Percentiles rank a stretch among this genome's conserved stretches.
Conservation (phyloP, 2,888 invertebrate genomes). For the Clepsis dumicolana region DNA sequence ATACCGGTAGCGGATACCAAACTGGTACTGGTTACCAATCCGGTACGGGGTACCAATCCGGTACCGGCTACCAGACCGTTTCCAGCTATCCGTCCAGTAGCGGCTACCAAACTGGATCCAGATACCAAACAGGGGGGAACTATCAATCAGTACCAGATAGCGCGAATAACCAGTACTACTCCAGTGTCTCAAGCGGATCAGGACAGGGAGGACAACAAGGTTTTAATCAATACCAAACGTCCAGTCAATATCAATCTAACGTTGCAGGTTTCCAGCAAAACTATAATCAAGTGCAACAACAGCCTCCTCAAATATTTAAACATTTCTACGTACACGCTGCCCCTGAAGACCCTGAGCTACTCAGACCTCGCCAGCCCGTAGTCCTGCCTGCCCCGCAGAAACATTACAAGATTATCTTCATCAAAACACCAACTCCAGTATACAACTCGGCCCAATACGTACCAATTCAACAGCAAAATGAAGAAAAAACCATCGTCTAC, state of each 20-base stretch:
- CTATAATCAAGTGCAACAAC: slow-evolving; percentile 90
- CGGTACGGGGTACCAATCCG: slow-evolving; percentile 15
- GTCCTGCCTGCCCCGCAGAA: slow-evolving; percentile 89
- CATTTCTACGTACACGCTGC: slow-evolving; percentile 81
- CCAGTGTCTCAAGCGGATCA: slow-evolving; percentile 8
- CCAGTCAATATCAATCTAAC: slow-evolving; percentile 51
- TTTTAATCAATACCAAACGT: slow-evolving; percentile 55
- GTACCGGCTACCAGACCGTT: slow-evolving; percentile 8
- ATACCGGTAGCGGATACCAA: slow-evolving; percentile 1
- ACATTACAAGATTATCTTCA: slow-evolving; percentile 93
- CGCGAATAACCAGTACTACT: slow-evolving; percentile 20
- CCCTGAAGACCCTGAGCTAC: slow-evolving; percentile 80
- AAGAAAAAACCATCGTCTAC: slow-evolving; percentile 92
- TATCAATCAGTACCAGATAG: slow-evolving; percentile 20
- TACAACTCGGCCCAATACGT: slow-evolving; percentile 88
- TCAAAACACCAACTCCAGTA: slow-evolving; percentile 89
- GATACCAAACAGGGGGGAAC: slow-evolving; percentile 40
- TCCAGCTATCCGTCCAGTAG: slow-evolving; percentile 3
- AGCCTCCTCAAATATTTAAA: slow-evolving; percentile 89
- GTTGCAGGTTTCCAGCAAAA: slow-evolving; percentile 78
- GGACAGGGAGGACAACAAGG: slow-evolving; percentile 43
- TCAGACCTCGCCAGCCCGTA: slow-evolving; percentile 86
- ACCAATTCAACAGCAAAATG: slow-evolving; percentile 88
- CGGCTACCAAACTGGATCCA: slow-evolving; percentile 17
- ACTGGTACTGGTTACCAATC: slow-evolving; percentile 6